A percentile compares a stretch with the other conserved stretches of the same genome.
These are phyloP conservation scores for Ammodytes marinus DNA, from an alignment of 2,113 vertebrate genomes.

Conservation along the genomic window DNA sequence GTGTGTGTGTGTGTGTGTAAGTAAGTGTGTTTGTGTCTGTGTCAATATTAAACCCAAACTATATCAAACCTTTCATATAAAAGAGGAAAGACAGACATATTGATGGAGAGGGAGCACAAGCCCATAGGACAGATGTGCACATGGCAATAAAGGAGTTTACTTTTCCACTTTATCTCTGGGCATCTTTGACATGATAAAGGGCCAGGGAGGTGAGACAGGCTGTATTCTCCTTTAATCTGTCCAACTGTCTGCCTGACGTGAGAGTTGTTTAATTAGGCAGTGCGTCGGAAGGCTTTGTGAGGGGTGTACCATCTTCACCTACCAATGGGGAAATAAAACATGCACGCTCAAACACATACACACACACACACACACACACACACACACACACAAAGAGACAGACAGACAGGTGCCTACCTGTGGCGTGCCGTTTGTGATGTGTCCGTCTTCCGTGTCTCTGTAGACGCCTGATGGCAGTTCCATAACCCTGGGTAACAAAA, in stretches of 20 bases:
- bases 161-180: constrained; percentile 13
- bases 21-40: constrained; percentile 3
- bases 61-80: constrained; percentile 45
- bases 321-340: constrained; percentile 21
- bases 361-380: background rate
- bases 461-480: constrained; percentile 24
- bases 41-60: constrained; percentile 56
- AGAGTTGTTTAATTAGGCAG: constrained; percentile 33
- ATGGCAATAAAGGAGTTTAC: constrained; percentile 24
- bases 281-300: background rate
- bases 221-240: constrained; percentile 1
- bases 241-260: background rate
- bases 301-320: background rate
- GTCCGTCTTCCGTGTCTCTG: constrained; percentile 31
- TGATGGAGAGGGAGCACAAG: constrained; percentile 33
- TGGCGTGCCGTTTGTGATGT: background rate
- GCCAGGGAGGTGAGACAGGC: background rate
- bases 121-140: constrained; percentile 35
- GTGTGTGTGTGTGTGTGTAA: constrained; percentile 35
- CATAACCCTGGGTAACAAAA: constrained; percentile 26
- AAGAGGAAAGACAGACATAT: background rate
- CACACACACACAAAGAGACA: background rate
- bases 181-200: constrained; percentile 19
- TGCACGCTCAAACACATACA: background rate
- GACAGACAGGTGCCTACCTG: constrained; percentile 1